phyloP scores from a whole-genome alignment of 2,113 vertebrate genomes.

The Carassius gibelio region DNA sequence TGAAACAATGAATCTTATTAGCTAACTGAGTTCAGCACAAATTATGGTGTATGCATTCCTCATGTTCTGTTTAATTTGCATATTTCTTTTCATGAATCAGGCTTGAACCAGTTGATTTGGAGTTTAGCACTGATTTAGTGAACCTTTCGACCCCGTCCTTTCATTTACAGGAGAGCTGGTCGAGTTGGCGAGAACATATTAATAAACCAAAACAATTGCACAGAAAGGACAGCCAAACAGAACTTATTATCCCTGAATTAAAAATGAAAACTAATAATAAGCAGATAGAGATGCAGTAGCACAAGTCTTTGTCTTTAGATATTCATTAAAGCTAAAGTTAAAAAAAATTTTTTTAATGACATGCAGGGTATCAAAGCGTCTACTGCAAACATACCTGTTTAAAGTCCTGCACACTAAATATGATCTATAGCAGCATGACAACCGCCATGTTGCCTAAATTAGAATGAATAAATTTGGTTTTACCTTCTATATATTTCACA shows the following conservation, averaged over 20 bases:
- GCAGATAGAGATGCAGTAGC: not conserved
- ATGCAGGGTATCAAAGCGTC: not conserved
- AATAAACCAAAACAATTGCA: conserved; percentile 2
- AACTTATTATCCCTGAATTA: not conserved
- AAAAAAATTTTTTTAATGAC: not conserved
- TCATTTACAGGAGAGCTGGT: not conserved
- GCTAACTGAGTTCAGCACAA: not conserved
- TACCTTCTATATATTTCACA: conserved; percentile 43
- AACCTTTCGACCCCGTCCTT: not conserved
- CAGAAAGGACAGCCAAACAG: not conserved
- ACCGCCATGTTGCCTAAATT: conserved; percentile 23
- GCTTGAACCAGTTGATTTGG: not conserved
- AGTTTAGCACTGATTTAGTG: too few relatives aligned
- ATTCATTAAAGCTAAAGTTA: not conserved
- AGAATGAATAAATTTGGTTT: conserved; percentile 17
- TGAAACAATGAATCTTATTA: not conserved
- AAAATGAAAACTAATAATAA: conserved; percentile 2
- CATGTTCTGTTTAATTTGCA: not conserved
- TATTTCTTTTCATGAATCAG: not conserved
- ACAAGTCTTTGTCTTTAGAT: not conserved
- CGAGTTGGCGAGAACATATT: not conserved
- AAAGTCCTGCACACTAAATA: conserved; percentile 23
- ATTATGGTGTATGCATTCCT: not conserved
- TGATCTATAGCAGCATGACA: conserved; percentile 21
- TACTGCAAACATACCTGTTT: conserved; percentile 10